Evolutionary conservation across 2,888 invertebrate species (phyloP), one percentile per base, ranked within the genome.

Genomic region (Heliconius aoede): DNA sequence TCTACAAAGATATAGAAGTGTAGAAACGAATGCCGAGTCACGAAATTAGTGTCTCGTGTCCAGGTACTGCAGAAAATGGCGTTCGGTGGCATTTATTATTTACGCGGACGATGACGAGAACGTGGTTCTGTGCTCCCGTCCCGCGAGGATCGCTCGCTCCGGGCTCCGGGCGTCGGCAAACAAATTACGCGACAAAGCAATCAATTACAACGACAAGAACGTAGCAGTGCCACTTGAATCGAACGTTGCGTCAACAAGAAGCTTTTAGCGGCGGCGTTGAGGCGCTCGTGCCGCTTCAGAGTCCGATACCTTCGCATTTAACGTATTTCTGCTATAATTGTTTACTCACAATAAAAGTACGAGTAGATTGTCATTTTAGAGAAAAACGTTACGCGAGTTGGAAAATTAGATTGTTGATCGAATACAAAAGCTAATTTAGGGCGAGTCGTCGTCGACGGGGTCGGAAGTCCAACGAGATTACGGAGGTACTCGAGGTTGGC

Each of bases 121-220:
- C 84, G 85, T 82, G 86, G 84, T n/a, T n/a, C 86, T 84, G 84
- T 82, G 84, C 85, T 92, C 94, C 91, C 92, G 89, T 92, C 94
- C 91, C 92, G 89, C 85, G 93, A 92, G 93, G 86, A 88, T 87
- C 82, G 85, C 85, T 84, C 87, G 88, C 83, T 84, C 85, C 79
- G 81, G 85, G 88, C 83, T 84, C 85, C 79, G 81, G 85, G 82
- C 88, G 89, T 87, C 87, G 86, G 86, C 93, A 94, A 94, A 94
- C 93, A 94, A 94, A 94, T 94, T 94, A 94, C 90, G 90, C 90
- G 92, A 94, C 94, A 94, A 93, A 93, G 94, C 94, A 94, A 94
- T 94, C 94, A 94, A 94, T 94, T 94, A 93, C 88, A 90, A 92
- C 91, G 91, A 92, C 91, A 90, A 90, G 90, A 89, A 83, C 90